These are phyloP conservation scores for Conus canariensis DNA, from an alignment of 2,888 invertebrate species.

Conservation along the genomic window DNA sequence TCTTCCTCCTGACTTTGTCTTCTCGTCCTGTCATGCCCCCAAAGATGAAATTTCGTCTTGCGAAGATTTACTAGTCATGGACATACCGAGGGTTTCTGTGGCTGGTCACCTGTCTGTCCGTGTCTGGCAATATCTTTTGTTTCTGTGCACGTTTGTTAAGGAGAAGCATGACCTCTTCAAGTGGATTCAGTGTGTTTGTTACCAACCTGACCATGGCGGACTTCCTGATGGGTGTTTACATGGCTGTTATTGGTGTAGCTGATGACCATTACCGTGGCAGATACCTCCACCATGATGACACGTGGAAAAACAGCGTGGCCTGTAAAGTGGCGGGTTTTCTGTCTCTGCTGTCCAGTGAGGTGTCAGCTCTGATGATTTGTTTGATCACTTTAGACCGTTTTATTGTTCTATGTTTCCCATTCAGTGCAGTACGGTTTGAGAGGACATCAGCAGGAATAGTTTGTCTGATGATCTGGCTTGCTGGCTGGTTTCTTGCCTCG, in stretches of 20 bases:
- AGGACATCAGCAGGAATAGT: not conserved
- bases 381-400: not conserved
- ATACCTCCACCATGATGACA: not conserved
- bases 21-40: not conserved
- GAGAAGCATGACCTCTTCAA: not conserved
- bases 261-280: not conserved
- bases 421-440: not conserved
- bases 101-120: not conserved
- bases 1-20: not conserved
- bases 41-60: constrained; percentile 7
- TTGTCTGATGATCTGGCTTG: not conserved
- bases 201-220: constrained; percentile 5
- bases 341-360: constrained; percentile 21
- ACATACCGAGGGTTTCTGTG: not conserved
- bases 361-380: constrained; percentile 1
- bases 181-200: not conserved
- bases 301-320: constrained; percentile 7
- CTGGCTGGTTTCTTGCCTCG: not conserved
- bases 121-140: not conserved
- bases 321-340: constrained; percentile 4
- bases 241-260: not conserved
- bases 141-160: not conserved
- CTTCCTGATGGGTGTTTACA: not conserved
- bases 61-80: constrained; percentile 11
- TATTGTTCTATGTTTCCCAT: constrained; percentile 5